These are phyloP conservation scores for Crioceris asparagi DNA, from an alignment of 2,888 invertebrate species.

Conservation along the genomic window DNA sequence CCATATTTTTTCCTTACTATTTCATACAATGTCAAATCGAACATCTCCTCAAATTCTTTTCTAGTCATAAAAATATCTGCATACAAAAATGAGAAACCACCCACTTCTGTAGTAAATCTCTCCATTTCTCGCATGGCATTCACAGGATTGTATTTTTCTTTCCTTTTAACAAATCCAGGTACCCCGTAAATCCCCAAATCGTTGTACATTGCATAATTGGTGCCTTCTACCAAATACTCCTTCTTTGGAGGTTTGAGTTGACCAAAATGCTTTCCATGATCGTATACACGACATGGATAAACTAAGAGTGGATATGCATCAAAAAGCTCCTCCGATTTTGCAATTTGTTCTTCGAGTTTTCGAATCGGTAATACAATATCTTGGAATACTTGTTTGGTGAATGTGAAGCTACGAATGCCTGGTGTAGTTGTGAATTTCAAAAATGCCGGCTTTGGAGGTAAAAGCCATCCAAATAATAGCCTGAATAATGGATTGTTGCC, in stretches of 20 bases:
- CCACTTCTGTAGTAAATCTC: conserved; percentile 54
- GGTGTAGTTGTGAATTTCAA: conserved; percentile 62
- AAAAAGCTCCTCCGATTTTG: conserved; percentile 48
- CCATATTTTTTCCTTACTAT: conserved; percentile 47
- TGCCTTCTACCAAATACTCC: conserved; percentile 51
- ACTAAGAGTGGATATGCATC: conserved; percentile 58
- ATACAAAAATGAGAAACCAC: conserved; percentile 58
- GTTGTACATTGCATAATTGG: conserved; percentile 59
- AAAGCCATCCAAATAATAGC: conserved; percentile 52
- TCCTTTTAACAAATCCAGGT: conserved; percentile 50
- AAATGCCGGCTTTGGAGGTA: conserved; percentile 62
- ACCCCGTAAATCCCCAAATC: conserved; percentile 62
- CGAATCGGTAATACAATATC: conserved; percentile 58
- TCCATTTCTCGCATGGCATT: conserved; percentile 58
- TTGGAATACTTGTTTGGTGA: conserved; percentile 61
- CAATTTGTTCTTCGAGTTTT: conserved; percentile 53
- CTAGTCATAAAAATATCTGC: conserved; percentile 60
- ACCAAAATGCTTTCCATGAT: conserved; percentile 49
- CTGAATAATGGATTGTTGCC: conserved; percentile 56
- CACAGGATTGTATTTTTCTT: conserved; percentile 50
- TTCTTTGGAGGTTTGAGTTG: conserved; percentile 46
- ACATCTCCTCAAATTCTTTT: conserved; percentile 56
- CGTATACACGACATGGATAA: conserved; percentile 56
- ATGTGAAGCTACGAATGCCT: conserved; percentile 55
- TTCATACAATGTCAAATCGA: conserved; percentile 54